Evolutionary conservation across 2,113 vertebrate genomes (phyloP).

Genomic region (Neolamprologus sp.): DNA sequence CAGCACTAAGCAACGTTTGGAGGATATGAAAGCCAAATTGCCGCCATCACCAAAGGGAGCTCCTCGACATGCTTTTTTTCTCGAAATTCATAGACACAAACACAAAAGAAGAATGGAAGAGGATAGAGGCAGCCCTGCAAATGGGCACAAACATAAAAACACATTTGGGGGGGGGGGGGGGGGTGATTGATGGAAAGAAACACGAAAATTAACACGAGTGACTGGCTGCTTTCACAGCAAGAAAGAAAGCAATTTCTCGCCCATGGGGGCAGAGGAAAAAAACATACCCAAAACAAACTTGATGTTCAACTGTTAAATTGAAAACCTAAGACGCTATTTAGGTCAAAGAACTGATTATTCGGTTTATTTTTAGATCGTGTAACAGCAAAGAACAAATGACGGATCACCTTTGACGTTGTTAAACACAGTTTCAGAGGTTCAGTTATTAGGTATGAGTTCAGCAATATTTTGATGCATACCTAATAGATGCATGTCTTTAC

Average conservation of each 20-base stretch:
- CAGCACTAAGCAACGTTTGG: conserved; percentile 41
- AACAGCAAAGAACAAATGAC: not conserved
- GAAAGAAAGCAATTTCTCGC: conserved; percentile 21
- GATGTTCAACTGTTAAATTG: not conserved
- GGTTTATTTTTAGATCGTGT: not conserved
- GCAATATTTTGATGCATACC: not conserved
- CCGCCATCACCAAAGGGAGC: conserved; percentile 45
- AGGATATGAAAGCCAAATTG: conserved; percentile 63
- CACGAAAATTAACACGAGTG: conserved; percentile 41
- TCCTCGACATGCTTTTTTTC: conserved; percentile 43
- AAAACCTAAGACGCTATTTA: not conserved
- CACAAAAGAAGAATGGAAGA: conserved; percentile 45
- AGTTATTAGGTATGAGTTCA: not conserved
- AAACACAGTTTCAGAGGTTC: not conserved
- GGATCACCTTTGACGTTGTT: not conserved
- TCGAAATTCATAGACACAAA: conserved; percentile 44
- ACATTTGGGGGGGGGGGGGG: not conserved
- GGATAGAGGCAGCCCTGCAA: conserved; percentile 33
- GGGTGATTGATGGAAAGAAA: conserved; percentile 37
- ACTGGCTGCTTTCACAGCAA: conserved; percentile 42
- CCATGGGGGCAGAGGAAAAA: not conserved
- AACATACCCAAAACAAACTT: not conserved
- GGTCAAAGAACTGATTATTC: not conserved
- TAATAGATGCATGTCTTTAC: not conserved
- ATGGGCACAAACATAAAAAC: conserved; percentile 38